A percentile compares a stretch with the other conserved stretches of the same genome.
phyloP scores from a whole-genome alignment of 2,113 vertebrate species.

The Laticauda laticaudata region DNA sequence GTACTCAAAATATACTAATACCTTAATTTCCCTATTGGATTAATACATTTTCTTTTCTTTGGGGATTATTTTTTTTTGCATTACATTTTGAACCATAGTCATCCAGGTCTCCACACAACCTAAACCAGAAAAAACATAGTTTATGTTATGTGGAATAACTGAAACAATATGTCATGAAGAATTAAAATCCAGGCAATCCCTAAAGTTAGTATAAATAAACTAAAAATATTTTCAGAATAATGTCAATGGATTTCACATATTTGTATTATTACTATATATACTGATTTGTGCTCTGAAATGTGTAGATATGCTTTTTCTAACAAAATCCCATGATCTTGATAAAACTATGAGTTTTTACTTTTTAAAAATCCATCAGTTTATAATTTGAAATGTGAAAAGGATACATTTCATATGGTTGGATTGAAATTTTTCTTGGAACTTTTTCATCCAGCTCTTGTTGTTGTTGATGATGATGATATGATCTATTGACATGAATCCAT shows the following conservation, averaged over 20 bases:
- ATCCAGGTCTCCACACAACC: neutral
- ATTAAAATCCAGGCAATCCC: neutral
- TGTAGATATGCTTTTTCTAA: neutral
- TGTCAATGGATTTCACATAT: neutral
- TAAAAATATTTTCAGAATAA: constrained; percentile 11
- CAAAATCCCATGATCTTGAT: neutral
- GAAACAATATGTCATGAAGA: neutral
- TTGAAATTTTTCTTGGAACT: constrained; percentile 1
- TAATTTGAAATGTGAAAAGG: constrained; percentile 12
- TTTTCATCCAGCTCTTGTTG: neutral
- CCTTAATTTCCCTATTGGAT: neutral
- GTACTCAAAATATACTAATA: neutral
- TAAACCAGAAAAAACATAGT: neutral
- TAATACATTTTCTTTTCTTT: neutral
- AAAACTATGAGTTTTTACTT: neutral
- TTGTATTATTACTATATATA: neutral
- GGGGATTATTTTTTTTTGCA: neutral
- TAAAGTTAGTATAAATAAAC: neutral
- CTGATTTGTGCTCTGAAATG: constrained; percentile 1
- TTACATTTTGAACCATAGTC: neutral
- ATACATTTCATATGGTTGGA: neutral
- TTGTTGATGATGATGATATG: neutral
- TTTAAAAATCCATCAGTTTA: neutral
- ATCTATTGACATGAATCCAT: neutral
- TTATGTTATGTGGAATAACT: neutral